Conservation (phyloP, 2,888 invertebrate genomes). For the Entomobrya multifasciata region DNA sequence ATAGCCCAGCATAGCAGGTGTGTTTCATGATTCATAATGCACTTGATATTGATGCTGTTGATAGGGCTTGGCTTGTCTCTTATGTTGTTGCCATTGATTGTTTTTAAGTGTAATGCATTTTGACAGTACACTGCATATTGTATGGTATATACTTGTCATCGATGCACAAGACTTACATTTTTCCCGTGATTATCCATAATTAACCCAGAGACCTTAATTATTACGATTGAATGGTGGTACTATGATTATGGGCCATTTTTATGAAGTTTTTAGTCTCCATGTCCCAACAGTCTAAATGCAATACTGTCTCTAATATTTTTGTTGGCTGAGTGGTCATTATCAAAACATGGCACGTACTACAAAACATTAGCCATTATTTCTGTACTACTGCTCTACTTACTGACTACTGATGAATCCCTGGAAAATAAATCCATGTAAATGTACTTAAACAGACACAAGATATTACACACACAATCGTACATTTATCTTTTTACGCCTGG, state of each 20-base stretch:
- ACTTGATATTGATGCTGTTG: neutral
- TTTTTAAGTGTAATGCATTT: too few species aligned
- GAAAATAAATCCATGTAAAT: neutral
- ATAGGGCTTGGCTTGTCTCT: neutral
- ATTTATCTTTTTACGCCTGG: too few species aligned
- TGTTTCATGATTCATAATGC: neutral
- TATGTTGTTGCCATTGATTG: too few species aligned
- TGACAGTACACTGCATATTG: neutral
- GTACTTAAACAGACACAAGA: neutral
- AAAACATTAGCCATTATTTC: neutral
- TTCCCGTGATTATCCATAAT: slow-evolving; percentile 42
- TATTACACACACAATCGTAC: neutral
- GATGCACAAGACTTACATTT: neutral
- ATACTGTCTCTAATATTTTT: neutral
- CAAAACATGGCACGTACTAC: slow-evolving; percentile 49
- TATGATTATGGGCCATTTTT: slow-evolving; percentile 4
- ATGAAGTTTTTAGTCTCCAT: neutral
- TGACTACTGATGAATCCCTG: neutral
- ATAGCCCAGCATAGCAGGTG: neutral
- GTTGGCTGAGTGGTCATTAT: slow-evolving; percentile 5
- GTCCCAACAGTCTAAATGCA: neutral
- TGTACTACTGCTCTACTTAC: neutral
- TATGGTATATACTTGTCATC: neutral
- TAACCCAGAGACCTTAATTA: slow-evolving; percentile 54
- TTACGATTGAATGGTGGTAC: neutral